A percentile compares a stretch with the other conserved stretches of the same genome.
Evolutionary conservation across 1,140 invertebrate species (phyloP).

Genomic region (Coptotermes formosanus): DNA sequence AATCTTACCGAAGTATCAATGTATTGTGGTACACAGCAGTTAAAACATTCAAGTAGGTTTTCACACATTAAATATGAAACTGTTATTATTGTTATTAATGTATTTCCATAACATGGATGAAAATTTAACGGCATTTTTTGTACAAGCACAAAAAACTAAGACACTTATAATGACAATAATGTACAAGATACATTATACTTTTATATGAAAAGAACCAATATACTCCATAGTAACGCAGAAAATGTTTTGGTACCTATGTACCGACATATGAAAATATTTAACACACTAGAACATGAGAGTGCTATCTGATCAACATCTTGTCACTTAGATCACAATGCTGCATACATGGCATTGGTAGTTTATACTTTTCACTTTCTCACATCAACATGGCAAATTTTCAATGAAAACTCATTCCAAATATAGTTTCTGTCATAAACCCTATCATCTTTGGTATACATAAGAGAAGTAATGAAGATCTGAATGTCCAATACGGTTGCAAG

Average conservation of each 20-base stretch:
- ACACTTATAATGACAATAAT: not conserved
- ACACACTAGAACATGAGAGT: not conserved
- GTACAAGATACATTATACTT: not conserved
- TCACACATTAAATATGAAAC: no score
- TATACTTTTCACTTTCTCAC: not conserved
- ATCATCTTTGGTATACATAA: no score
- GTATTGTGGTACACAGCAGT: no score
- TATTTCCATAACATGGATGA: not conserved
- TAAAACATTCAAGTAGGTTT: no score
- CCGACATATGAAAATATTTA: not conserved
- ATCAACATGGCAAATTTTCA: no score
- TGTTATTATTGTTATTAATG: not conserved
- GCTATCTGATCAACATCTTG: not conserved
- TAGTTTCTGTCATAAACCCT: no score
- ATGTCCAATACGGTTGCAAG: no score
- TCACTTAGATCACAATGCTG: not conserved
- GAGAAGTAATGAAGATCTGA: no score
- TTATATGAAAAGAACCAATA: not conserved
- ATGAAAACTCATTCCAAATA: no score
- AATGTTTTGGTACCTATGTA: not conserved
- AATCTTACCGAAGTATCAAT: no score
- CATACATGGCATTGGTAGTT: not conserved
- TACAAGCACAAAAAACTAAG: not conserved
- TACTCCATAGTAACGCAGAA: not conserved
- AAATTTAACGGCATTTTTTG: not conserved